Evolutionary conservation across 2,888 invertebrate species (phyloP).

Genomic region (Chrysopilus asiliformis): DNA sequence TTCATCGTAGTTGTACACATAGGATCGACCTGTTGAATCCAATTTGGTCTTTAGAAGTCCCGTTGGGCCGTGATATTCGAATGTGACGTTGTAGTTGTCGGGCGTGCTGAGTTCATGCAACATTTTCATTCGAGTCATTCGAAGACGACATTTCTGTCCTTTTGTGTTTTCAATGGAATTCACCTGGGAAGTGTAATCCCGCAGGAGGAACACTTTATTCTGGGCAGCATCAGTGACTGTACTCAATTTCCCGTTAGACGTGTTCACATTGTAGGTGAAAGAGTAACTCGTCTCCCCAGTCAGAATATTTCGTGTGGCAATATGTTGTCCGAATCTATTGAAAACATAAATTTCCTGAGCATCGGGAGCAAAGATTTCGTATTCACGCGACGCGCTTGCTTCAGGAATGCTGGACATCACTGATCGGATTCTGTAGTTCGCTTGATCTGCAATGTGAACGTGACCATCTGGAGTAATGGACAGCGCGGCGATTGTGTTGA

Average conservation of each 20-base stretch:
- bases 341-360: conserved; percentile 91
- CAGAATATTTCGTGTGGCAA: conserved; percentile 86
- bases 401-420: conserved; percentile 84
- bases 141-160: conserved; percentile 77
- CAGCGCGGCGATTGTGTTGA: conserved; percentile 86
- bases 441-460: conserved; percentile 92
- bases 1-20: conserved; percentile 89
- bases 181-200: conserved; percentile 76
- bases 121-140: conserved; percentile 88
- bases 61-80: conserved; percentile 83
- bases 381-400: conserved; percentile 69
- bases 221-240: conserved; percentile 89
- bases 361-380: conserved; percentile 89
- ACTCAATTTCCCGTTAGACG: conserved; percentile 87
- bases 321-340: conserved; percentile 89
- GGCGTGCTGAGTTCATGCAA: conserved; percentile 82
- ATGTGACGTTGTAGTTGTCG: conserved; percentile 86
- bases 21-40: conserved; percentile 79
- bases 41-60: conserved; percentile 79
- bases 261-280: conserved; percentile 93
- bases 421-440: conserved; percentile 74
- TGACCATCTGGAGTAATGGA: conserved; percentile 88
- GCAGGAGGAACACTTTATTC: conserved; percentile 69
- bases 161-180: conserved; percentile 91
- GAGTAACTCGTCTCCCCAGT: conserved; percentile 87